Evolutionary conservation across 2,888 invertebrate genomes (phyloP).

Genomic region (Polydrusus pterygomalis): DNA sequence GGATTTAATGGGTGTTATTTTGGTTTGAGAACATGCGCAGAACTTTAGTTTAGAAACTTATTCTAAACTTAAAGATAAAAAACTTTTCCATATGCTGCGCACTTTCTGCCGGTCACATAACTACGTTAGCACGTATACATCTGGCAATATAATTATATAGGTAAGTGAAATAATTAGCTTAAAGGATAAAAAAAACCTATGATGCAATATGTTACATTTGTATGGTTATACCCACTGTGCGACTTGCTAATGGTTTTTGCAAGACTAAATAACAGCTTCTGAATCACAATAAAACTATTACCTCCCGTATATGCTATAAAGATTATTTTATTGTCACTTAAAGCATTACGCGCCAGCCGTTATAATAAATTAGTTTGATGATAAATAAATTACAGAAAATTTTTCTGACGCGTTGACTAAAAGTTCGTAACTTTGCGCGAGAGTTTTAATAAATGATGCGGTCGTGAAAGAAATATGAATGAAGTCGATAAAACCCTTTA

Average conservation of each 20-base stretch:
- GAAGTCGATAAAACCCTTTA: slow-evolving; percentile 51
- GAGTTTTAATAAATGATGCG: slow-evolving; percentile 51
- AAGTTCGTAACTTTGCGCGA: slow-evolving; percentile 50
- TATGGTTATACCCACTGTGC: background rate
- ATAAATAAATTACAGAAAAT: slow-evolving; percentile 53
- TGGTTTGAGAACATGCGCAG: too few relatives aligned
- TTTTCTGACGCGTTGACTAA: slow-evolving; percentile 47
- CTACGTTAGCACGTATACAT: too few relatives aligned
- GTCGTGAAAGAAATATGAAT: slow-evolving; percentile 56
- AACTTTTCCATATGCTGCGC: too few relatives aligned
- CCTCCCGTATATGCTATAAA: slow-evolving; percentile 40
- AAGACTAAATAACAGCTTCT: slow-evolving; percentile 25
- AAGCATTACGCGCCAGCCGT: slow-evolving; percentile 38
- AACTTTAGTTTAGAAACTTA: too few relatives aligned
- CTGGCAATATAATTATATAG: too few relatives aligned
- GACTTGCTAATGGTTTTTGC: background rate
- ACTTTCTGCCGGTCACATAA: too few relatives aligned
- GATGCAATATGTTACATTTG: background rate
- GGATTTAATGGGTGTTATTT: too few relatives aligned
- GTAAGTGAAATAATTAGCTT: too few relatives aligned
- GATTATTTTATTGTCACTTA: slow-evolving; percentile 52
- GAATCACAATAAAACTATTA: slow-evolving; percentile 41
- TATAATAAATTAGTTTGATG: slow-evolving; percentile 53
- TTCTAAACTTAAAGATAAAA: too few relatives aligned
- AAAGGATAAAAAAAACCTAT: too few relatives aligned